These are phyloP conservation scores for Drosophila rufa DNA, from an alignment of 1,140 invertebrate genomes.

Conservation along the genomic window DNA sequence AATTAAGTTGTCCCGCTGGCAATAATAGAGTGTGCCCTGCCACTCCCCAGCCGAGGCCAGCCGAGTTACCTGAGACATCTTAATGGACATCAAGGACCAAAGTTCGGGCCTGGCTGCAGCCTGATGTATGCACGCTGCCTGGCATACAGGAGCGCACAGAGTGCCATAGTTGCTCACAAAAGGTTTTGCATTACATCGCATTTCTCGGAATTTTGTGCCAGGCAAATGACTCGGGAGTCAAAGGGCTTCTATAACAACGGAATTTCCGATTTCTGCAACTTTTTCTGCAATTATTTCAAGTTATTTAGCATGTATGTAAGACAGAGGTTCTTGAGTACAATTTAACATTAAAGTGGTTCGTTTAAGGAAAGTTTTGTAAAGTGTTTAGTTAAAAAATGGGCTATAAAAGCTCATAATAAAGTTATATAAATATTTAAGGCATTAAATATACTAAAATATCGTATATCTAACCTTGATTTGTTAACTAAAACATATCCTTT, in stretches of 20 bases:
- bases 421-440: too few relatives aligned
- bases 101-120: conserved; percentile 51
- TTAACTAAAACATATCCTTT: too few relatives aligned
- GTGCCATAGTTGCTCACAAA: conserved; percentile 16
- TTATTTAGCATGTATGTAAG: too few relatives aligned
- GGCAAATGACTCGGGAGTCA: neutral
- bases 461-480: too few relatives aligned
- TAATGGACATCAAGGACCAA: conserved; percentile 69
- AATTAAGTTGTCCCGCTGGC: conserved; percentile 78
- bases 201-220: neutral
- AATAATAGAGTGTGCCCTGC: conserved; percentile 33
- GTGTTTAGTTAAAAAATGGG: too few relatives aligned
- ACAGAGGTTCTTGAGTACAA: too few relatives aligned
- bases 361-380: too few relatives aligned
- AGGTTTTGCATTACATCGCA: conserved; percentile 1
- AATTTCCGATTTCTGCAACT: neutral
- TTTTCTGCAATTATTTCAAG: too few relatives aligned
- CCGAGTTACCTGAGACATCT: conserved; percentile 68
- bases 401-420: too few relatives aligned
- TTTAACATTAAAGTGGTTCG: too few relatives aligned
- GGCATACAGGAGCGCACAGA: neutral
- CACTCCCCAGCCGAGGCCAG: neutral
- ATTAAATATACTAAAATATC: too few relatives aligned
- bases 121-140: conserved; percentile 24
- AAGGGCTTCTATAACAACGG: neutral